These are phyloP conservation scores for Melinaea marsaeus DNA, from an alignment of 2,888 invertebrate genomes.

Conservation along the genomic window DNA sequence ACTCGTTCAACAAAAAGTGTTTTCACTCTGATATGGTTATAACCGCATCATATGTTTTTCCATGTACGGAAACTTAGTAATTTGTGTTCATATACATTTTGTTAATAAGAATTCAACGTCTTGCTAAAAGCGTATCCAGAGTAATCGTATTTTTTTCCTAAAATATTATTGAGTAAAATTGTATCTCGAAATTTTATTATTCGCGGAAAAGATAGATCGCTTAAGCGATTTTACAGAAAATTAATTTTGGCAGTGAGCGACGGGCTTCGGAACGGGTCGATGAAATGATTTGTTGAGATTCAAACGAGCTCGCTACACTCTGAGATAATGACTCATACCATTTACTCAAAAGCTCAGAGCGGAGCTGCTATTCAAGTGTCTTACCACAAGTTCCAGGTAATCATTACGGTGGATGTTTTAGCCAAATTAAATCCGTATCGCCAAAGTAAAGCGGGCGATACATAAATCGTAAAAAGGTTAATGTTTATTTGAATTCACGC, in stretches of 20 bases:
- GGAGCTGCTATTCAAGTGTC: slow-evolving; percentile 54
- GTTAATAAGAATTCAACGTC: slow-evolving; percentile 44
- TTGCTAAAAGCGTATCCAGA: slow-evolving; percentile 40
- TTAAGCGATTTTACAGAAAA: slow-evolving; percentile 72
- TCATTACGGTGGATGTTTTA: slow-evolving; percentile 41
- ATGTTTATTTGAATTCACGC: slow-evolving; percentile 26
- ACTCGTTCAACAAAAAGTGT: slow-evolving; percentile 49
- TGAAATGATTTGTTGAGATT: slow-evolving; percentile 67
- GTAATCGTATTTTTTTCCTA: slow-evolving; percentile 53
- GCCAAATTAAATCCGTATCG: slow-evolving; percentile 42
- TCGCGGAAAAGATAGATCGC: slow-evolving; percentile 72
- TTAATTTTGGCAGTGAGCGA: slow-evolving; percentile 74
- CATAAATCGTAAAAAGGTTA: slow-evolving; percentile 28
- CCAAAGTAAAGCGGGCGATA: slow-evolving; percentile 25
- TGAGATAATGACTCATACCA: slow-evolving; percentile 66
- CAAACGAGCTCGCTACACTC: slow-evolving; percentile 58
- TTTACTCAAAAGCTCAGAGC: slow-evolving; percentile 59
- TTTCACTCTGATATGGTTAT: slow-evolving; percentile 46
- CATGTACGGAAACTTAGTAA: slow-evolving; percentile 60
- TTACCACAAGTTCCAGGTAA: slow-evolving; percentile 55
- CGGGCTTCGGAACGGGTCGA: slow-evolving; percentile 51
- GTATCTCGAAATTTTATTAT: slow-evolving; percentile 51
- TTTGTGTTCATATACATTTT: slow-evolving; percentile 40
- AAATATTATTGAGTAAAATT: slow-evolving; percentile 54
- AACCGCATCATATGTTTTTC: slow-evolving; percentile 50